Conservation (phyloP, 2,113 vertebrate species). For the Eulemur rufifrons region DNA sequence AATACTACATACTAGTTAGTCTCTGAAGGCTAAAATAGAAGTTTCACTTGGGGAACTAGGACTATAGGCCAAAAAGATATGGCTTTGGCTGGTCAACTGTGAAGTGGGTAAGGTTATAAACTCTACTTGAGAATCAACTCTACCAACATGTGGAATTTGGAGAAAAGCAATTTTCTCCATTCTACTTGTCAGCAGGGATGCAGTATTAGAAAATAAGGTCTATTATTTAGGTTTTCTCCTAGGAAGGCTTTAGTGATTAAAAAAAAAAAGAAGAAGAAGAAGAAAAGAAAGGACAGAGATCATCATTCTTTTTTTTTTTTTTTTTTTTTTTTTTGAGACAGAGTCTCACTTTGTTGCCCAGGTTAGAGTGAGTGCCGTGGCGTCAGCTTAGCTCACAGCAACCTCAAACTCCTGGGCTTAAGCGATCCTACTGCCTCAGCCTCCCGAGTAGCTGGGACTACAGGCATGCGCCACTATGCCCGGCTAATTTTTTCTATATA, state of each 20-base stretch:
- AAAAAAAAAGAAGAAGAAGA: not conserved
- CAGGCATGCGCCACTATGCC: too few species aligned
- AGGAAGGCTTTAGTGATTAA: not conserved
- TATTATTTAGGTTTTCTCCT: not conserved
- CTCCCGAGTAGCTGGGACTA: too few species aligned
- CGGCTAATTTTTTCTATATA: too few species aligned
- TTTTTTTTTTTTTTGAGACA: too few species aligned
- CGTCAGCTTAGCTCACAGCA: too few species aligned
- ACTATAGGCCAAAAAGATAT: not conserved
- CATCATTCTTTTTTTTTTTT: not conserved
- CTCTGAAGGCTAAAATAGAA: constrained; percentile 40
- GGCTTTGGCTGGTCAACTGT: not conserved
- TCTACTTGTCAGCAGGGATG: not conserved
- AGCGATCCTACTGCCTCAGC: too few species aligned
- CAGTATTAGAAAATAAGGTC: not conserved
- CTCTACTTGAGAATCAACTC: not conserved
- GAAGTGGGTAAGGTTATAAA: constrained; percentile 9
- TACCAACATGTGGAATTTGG: not conserved
- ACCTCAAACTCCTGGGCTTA: too few species aligned
- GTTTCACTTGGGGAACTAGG: constrained; percentile 12
- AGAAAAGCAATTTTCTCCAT: not conserved
- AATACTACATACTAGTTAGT: not conserved
- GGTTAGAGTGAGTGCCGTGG: too few species aligned
- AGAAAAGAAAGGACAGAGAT: not conserved
- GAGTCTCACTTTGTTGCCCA: too few species aligned